phyloP scores from a whole-genome alignment of 2,113 vertebrate species.

The Anser brachyrhynchus region DNA sequence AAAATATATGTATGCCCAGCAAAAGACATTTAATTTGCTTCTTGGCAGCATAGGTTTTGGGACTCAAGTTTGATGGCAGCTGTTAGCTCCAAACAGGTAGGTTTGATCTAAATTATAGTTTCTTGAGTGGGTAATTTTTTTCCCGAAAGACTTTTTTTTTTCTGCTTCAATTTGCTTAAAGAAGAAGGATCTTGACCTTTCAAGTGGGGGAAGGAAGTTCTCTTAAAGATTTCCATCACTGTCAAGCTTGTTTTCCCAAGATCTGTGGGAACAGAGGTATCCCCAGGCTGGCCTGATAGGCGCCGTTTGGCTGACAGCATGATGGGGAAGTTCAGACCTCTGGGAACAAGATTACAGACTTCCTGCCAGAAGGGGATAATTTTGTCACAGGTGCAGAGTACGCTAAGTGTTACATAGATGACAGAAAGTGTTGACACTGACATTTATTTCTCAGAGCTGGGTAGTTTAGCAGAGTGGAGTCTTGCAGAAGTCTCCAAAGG shows the following conservation, averaged over 20 bases:
- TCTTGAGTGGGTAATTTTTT: conserved; percentile 20
- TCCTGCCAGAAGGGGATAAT: conserved; percentile 37
- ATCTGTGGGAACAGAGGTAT: not conserved
- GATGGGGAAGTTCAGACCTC: conserved; percentile 20
- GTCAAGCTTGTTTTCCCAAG: not conserved
- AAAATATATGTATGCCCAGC: not conserved
- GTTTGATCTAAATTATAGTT: conserved; percentile 40
- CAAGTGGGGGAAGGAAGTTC: not conserved
- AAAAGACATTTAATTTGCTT: not conserved
- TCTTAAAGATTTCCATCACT: not conserved
- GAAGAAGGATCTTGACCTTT: conserved; percentile 38
- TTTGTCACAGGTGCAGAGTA: conserved; percentile 25
- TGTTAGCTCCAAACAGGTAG: conserved; percentile 15
- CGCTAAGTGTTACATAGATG: not conserved
- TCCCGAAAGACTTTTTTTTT: not conserved
- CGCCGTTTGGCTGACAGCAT: not conserved
- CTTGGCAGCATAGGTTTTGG: not conserved
- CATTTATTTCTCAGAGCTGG: not conserved
- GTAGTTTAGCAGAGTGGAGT: not conserved
- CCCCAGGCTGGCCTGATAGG: not conserved
- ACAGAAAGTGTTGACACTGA: not conserved
- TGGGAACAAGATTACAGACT: conserved; percentile 16
- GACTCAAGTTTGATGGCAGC: not conserved
- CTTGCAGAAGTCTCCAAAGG: not conserved
- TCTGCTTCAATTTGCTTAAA: conserved; percentile 48